Conservation (phyloP, 1,140 invertebrate genomes). For the Holcopasites calliopsidis region DNA sequence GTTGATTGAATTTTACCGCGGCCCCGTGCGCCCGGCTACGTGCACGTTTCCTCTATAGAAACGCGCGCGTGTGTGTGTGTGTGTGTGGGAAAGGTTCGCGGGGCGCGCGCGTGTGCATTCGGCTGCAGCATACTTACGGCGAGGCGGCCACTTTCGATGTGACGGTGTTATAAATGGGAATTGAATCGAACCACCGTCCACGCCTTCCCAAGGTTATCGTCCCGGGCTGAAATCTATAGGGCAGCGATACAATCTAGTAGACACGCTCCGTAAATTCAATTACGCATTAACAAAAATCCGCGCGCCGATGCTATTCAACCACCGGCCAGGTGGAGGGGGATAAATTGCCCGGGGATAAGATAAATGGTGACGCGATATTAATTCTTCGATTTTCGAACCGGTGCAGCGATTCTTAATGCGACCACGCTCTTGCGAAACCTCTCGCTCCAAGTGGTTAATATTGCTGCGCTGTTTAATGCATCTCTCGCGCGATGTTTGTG, state of each 20-base stretch:
- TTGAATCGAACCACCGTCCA: conserved; percentile 72
- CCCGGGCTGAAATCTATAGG: conserved; percentile 67
- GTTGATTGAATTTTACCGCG: conserved; percentile 67
- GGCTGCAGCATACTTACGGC: conserved; percentile 61
- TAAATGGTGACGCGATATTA: conserved; percentile 65
- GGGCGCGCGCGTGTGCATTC: conserved; percentile 49
- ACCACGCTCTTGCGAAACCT: conserved; percentile 6
- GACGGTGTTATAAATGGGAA: conserved; percentile 73
- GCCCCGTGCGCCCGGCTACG: conserved; percentile 27
- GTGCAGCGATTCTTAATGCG: conserved; percentile 33
- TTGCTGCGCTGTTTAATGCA: not conserved
- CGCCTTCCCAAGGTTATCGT: conserved; percentile 72
- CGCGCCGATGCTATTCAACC: conserved; percentile 21
- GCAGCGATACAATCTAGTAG: conserved; percentile 75
- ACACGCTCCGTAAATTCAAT: conserved; percentile 76
- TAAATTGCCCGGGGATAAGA: conserved; percentile 64
- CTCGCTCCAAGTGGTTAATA: not conserved
- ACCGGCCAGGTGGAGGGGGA: conserved; percentile 47
- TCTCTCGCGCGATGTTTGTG: not conserved
- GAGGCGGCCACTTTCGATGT: conserved; percentile 64
- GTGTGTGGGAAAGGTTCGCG: conserved; percentile 18
- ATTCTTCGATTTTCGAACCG: conserved; percentile 54
- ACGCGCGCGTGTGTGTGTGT: not conserved
- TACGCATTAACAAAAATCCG: conserved; percentile 75
- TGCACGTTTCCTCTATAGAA: not conserved